Evolutionary conservation across 2,113 vertebrate species (phyloP).

Genomic region (Trichomycterus rosablanca): DNA sequence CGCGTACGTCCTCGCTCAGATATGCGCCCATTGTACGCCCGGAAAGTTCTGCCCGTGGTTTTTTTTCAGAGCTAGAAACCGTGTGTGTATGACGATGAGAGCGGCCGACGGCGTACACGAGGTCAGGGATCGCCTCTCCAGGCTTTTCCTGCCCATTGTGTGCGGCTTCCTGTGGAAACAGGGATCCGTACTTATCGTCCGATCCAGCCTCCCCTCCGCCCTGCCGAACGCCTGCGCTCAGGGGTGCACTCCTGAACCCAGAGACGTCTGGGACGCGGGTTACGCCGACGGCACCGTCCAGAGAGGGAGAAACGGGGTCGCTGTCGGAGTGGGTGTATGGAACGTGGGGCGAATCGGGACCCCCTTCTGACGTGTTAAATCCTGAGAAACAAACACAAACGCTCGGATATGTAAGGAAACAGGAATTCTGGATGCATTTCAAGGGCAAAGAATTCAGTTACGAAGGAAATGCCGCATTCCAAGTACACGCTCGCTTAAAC

Average conservation of each 20-base stretch:
- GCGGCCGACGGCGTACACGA: constrained; percentile 8
- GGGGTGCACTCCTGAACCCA: constrained; percentile 20
- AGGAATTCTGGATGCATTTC: constrained; percentile 14
- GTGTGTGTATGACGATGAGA: constrained; percentile 15
- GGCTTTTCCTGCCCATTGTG: constrained; percentile 71
- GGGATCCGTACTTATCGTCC: constrained; percentile 57
- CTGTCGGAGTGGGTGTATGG: constrained; percentile 19
- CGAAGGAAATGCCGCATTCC: neutral
- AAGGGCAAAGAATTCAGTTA: constrained; percentile 13
- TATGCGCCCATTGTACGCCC: too few relatives aligned
- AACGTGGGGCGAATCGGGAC: constrained; percentile 5
- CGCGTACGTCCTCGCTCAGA: constrained; percentile 12
- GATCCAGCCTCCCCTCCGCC: constrained; percentile 48
- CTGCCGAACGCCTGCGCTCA: constrained; percentile 18
- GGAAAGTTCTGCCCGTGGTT: neutral
- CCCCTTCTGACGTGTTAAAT: constrained; percentile 32
- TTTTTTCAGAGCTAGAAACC: neutral
- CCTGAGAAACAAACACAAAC: constrained; percentile 30
- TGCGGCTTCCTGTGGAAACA: constrained; percentile 66
- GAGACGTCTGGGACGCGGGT: constrained; percentile 22
- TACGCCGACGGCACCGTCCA: neutral
- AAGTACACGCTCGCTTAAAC: neutral
- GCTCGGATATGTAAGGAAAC: constrained; percentile 5
- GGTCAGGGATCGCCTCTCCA: constrained; percentile 48
- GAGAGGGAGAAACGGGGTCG: constrained; percentile 28